Evolutionary conservation across 2,797 vertebrate species (phyloP).

Genomic region (Takifugu rubripes): DNA sequence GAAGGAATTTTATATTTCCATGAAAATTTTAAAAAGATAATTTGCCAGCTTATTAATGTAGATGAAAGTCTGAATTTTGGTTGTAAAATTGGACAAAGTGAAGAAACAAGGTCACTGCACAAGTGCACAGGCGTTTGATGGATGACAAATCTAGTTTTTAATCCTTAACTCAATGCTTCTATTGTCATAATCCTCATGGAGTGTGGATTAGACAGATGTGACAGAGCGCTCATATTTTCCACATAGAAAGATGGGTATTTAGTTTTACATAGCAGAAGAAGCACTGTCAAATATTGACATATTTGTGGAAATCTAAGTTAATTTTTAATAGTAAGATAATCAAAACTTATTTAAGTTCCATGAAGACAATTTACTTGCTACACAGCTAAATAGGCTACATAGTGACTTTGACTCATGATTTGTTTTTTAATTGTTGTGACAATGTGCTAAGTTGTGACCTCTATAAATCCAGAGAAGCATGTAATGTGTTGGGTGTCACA

Average conservation of each 20-base stretch:
- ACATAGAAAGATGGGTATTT: slow-evolving; percentile 59
- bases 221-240: slow-evolving; percentile 70
- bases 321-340: too few species aligned
- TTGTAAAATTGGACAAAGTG: slow-evolving; percentile 36
- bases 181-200: slow-evolving; percentile 74
- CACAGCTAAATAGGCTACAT: too few species aligned
- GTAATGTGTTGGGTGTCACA: slow-evolving; percentile 34
- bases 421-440: too few species aligned
- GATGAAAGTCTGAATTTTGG: slow-evolving; percentile 28
- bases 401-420: too few species aligned
- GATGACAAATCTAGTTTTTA: slow-evolving; percentile 65
- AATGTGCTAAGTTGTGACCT: too few species aligned
- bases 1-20: neutral
- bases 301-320: too few species aligned
- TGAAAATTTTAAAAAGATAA: neutral
- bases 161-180: slow-evolving; percentile 63
- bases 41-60: slow-evolving; percentile 8
- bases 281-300: slow-evolving; percentile 5
- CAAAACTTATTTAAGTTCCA: too few species aligned
- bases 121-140: slow-evolving; percentile 59
- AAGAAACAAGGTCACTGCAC: slow-evolving; percentile 34
- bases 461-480: too few species aligned
- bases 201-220: slow-evolving; percentile 73
- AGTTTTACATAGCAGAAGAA: slow-evolving; percentile 41
- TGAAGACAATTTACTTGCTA: too few species aligned